Evolutionary conservation across 2,113 vertebrate species (phyloP).

Genomic region (Bambusicola thoracicus): DNA sequence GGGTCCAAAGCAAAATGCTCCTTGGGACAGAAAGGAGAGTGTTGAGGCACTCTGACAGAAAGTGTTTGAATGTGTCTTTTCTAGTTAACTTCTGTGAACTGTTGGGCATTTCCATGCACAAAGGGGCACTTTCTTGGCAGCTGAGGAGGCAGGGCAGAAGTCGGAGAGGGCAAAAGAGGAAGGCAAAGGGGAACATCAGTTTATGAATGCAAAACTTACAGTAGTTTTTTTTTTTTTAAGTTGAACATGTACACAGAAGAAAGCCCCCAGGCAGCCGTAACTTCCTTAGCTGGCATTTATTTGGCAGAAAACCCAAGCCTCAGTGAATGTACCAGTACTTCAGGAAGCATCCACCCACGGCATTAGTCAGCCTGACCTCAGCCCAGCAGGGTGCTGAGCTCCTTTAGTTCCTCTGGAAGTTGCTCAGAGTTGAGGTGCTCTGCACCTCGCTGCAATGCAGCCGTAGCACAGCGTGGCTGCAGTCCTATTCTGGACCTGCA

Average conservation of each 20-base stretch:
- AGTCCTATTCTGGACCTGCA: not conserved
- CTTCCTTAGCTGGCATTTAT: constrained; percentile 63
- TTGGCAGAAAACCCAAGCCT: constrained; percentile 71
- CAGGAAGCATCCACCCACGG: constrained; percentile 35
- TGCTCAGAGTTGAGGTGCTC: not conserved
- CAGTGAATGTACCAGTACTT: constrained; percentile 52
- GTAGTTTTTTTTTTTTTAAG: constrained; percentile 37
- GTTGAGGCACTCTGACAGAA: constrained; percentile 54
- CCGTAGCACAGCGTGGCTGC: not conserved
- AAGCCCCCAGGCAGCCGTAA: constrained; percentile 61
- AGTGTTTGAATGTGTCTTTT: constrained; percentile 72
- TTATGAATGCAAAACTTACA: constrained; percentile 81
- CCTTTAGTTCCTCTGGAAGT: not conserved
- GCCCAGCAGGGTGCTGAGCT: not conserved
- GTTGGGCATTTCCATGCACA: constrained; percentile 62
- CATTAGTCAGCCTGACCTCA: not conserved
- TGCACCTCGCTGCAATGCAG: not conserved
- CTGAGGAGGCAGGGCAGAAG: constrained; percentile 63
- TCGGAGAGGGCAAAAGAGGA: constrained; percentile 69
- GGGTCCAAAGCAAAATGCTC: constrained; percentile 32
- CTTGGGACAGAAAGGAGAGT: constrained; percentile 51
- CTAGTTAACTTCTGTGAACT: constrained; percentile 69
- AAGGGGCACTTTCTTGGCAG: constrained; percentile 74
- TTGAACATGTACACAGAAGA: constrained; percentile 63
- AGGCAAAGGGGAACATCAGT: constrained; percentile 66